Conservation (phyloP, 2,888 invertebrate genomes). For the Nomada fabriciana region DNA sequence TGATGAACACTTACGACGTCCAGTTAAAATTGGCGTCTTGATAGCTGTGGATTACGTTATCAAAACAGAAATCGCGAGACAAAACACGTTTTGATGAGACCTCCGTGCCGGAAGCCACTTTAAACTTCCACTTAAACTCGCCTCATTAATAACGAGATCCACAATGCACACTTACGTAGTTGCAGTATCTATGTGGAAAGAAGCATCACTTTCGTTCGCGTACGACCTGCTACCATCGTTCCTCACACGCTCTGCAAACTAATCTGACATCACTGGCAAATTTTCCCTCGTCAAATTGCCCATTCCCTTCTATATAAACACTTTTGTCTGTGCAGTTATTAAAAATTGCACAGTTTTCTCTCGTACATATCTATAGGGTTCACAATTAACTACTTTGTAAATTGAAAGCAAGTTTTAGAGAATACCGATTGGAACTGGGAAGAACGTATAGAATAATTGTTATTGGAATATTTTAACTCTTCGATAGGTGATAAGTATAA, state of each 20-base stretch:
- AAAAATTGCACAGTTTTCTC: conserved; percentile 1
- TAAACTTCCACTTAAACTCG: conserved; percentile 21
- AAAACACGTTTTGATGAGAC: conserved; percentile 5
- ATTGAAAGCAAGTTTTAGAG: too few relatives aligned
- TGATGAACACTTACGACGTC: conserved; percentile 39
- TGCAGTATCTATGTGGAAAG: not conserved
- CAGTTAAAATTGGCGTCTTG: conserved; percentile 26
- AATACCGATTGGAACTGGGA: too few relatives aligned
- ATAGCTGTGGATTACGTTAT: conserved; percentile 15
- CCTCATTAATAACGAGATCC: conserved; percentile 29
- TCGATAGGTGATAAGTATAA: too few relatives aligned
- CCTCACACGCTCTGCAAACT: conserved; percentile 16
- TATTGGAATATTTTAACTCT: too few relatives aligned
- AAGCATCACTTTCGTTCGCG: conserved; percentile 6
- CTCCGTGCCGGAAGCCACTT: conserved; percentile 35
- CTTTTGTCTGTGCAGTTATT: not conserved
- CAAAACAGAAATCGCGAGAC: conserved; percentile 37
- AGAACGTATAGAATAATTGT: too few relatives aligned
- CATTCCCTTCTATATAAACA: not conserved
- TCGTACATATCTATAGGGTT: not conserved
- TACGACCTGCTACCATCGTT: not conserved
- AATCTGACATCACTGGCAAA: conserved; percentile 8
- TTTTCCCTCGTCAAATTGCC: not conserved
- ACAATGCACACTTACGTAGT: not conserved
- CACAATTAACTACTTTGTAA: not conserved